Percentiles rank a stretch among this genome's conserved stretches.
Evolutionary conservation across 2,113 vertebrate species (phyloP).

Genomic region (Dendropsophus ebraccatus): DNA sequence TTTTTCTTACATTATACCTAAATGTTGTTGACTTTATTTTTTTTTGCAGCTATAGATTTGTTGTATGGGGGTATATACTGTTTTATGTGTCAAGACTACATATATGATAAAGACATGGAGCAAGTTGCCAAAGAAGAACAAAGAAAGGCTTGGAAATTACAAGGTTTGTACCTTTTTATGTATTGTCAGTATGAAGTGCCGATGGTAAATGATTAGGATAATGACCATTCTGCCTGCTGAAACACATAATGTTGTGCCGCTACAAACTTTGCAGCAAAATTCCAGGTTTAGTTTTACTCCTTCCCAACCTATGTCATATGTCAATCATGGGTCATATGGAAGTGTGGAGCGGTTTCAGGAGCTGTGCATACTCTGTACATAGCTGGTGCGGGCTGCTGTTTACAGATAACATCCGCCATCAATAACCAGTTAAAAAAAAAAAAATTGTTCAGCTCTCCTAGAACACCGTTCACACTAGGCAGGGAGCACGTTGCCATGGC

Average conservation of each 20-base stretch:
- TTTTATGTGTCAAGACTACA: slow-evolving; percentile 99
- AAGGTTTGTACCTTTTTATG: slow-evolving; percentile 78
- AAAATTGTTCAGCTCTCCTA: too few species aligned
- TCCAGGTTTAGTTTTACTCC: neutral
- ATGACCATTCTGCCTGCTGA: neutral
- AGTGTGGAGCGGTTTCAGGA: too few species aligned
- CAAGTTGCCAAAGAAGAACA: slow-evolving; percentile 99
- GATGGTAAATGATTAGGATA: neutral
- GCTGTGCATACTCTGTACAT: too few species aligned
- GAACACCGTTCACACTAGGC: too few species aligned
- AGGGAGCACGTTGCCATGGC: too few species aligned
- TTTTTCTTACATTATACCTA: neutral
- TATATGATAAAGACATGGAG: slow-evolving; percentile 99
- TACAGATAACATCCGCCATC: too few species aligned
- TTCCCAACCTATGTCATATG: too few species aligned
- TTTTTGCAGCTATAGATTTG: slow-evolving; percentile 88
- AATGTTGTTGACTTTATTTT: neutral
- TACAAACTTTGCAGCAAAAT: too few species aligned
- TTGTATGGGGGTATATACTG: slow-evolving; percentile 98
- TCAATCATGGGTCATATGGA: too few species aligned
- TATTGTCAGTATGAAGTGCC: neutral
- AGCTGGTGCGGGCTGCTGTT: too few species aligned
- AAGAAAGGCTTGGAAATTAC: slow-evolving; percentile 97
- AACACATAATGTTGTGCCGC: too few species aligned
- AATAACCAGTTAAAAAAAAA: too few species aligned